These are phyloP conservation scores for Prunella strophiata DNA, from an alignment of 2,797 vertebrate species.

Conservation along the genomic window DNA sequence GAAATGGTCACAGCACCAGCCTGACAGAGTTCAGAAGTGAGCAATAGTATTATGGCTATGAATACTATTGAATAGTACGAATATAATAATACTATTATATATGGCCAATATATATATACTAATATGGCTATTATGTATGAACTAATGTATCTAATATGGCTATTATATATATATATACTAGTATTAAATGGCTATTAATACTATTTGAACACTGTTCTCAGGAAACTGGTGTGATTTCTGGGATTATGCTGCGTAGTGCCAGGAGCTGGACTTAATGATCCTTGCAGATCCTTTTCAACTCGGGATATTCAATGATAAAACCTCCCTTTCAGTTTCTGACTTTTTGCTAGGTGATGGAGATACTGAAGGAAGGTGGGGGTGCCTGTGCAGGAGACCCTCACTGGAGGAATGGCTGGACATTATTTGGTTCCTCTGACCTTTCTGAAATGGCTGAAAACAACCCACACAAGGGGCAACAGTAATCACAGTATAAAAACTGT, in stretches of 20 bases:
- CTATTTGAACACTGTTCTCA: background rate
- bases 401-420: background rate
- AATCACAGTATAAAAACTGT: background rate
- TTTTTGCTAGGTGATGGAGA: accelerated
- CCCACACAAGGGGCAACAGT: background rate
- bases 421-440: background rate
- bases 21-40: background rate
- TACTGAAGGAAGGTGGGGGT: accelerated
- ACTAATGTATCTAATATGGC: too few species aligned
- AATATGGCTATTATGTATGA: too few species aligned
- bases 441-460: background rate
- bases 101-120: too few species aligned
- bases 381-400: background rate
- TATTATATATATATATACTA: too few species aligned
- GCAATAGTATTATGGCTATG: too few species aligned
- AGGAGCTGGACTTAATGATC: background rate
- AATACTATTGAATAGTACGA: too few species aligned
- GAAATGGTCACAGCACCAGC: background rate
- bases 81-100: too few species aligned
- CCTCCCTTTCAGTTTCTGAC: background rate
- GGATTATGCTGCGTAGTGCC: background rate
- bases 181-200: too few species aligned
- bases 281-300: background rate
- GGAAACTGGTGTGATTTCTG: background rate
- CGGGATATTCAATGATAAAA: background rate